Base-by-base conservation (phyloP, 2,113 vertebrate genomes). In the Anthoscopus minutus region DNA sequence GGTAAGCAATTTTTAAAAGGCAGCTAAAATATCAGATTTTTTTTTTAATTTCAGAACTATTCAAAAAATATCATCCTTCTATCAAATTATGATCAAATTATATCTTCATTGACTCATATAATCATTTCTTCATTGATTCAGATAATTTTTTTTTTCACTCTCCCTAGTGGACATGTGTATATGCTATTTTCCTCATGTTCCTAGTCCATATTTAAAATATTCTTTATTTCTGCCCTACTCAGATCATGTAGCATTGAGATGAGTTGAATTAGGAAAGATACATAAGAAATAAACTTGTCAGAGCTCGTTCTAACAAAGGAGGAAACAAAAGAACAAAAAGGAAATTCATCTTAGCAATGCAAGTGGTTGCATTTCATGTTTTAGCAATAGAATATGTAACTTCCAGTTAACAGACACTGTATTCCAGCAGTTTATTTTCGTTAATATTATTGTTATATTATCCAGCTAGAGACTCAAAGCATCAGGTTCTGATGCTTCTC, bases 1-100 rank as follows among this genome's bases (percentile, higher is more conserved):
- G 3, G 27, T 33, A 42, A 4, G 18, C 1, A 51, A 31, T 44
- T 54, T 24, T 15, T 1, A 8, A 13, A 66, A 58, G 8, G 2
- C 4, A 37, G 28, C 2, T 38, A 38, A 66, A 91, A 45, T 11
- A 57, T 4, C 3, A 33, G 7, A 1, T n/a, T 12, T 35, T 77
- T 77, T 33, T 22, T 12, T 1, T 8, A 16, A 47, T 53, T 70
- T 81, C 27, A 44, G 30, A 76, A 25, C 7, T 82, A 24, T 40
- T 77, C 58, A 56, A 60, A 50, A 24, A 5, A 20, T 27, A 1
- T 48, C 33, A 37, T 80, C 30, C 42, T 65, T 81, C 4, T 11
- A 3, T 40, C 28, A 53, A 66, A n/a, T 7, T 51, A 44, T 44
- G 37, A 64, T 30, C 47, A 11, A 31, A 21, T 65, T 35, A 24